phyloP scores from a whole-genome alignment of 2,888 invertebrate species.

The Venustoraphidia nigricollis region DNA sequence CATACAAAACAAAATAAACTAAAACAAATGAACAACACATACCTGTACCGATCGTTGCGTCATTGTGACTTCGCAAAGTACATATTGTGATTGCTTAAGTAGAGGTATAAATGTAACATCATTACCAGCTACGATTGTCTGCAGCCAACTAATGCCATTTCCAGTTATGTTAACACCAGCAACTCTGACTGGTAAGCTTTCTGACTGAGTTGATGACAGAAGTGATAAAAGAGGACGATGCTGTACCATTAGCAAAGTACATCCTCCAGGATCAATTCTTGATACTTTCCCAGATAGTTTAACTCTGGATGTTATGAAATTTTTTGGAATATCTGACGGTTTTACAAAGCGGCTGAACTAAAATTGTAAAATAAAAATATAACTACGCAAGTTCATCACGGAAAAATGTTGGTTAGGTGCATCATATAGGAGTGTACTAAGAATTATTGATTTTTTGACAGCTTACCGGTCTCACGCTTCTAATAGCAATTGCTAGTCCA shows the following conservation, averaged over 20 bases:
- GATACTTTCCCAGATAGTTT: slow-evolving; percentile 26
- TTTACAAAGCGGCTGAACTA: slow-evolving; percentile 27
- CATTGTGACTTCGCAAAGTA: slow-evolving; percentile 29
- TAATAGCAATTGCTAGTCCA: slow-evolving; percentile 30
- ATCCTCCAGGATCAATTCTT: slow-evolving; percentile 25
- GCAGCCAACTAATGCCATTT: slow-evolving; percentile 31
- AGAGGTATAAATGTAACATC: slow-evolving; percentile 28
- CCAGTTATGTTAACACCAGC: slow-evolving; percentile 31
- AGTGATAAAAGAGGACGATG: slow-evolving; percentile 25
- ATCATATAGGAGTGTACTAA: too few relatives aligned
- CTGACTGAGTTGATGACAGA: slow-evolving; percentile 17
- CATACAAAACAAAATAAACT: not conserved
- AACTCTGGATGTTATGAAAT: slow-evolving; percentile 23
- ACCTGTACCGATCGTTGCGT: slow-evolving; percentile 19
- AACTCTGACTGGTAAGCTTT: slow-evolving; percentile 32
- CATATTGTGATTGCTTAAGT: slow-evolving; percentile 24
- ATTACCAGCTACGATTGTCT: slow-evolving; percentile 25
- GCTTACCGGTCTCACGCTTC: slow-evolving; percentile 37
- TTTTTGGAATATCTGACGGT: slow-evolving; percentile 26
- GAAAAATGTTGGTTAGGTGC: not conserved
- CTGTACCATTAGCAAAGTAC: slow-evolving; percentile 24
- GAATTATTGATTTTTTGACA: slow-evolving; percentile 1
- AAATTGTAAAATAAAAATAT: slow-evolving; percentile 8
- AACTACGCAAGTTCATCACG: not conserved
- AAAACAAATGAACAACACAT: not conserved